phyloP scores from a whole-genome alignment of 1,140 invertebrate genomes.

The Steinernema feltiae region DNA sequence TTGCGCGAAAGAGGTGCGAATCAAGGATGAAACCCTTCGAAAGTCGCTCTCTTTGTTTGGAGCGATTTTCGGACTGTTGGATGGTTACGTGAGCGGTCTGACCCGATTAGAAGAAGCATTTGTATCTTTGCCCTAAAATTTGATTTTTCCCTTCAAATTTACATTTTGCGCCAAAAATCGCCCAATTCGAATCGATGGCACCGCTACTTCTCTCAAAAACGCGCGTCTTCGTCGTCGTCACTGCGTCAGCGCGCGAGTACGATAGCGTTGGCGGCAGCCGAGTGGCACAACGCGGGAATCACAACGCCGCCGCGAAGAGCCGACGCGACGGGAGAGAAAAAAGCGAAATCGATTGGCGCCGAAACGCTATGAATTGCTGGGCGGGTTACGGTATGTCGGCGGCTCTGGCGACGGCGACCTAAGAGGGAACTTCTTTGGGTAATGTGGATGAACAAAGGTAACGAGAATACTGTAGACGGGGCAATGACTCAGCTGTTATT shows the following conservation, averaged over 20 bases:
- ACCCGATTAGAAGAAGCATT: too few relatives aligned
- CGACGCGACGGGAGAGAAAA: neutral
- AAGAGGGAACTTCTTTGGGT: neutral
- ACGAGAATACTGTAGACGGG: too few relatives aligned
- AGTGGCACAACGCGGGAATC: neutral
- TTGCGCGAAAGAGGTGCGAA: neutral
- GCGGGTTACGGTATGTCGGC: neutral
- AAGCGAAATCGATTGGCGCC: constrained; percentile 6
- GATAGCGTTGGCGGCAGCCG: constrained; percentile 11
- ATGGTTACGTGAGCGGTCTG: too few relatives aligned
- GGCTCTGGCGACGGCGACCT: too few relatives aligned
- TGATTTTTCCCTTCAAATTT: too few relatives aligned
- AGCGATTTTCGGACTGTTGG: too few relatives aligned
- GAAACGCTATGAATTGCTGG: neutral
- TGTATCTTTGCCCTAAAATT: too few relatives aligned
- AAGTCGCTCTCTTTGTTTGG: too few relatives aligned
- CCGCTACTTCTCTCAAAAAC: neutral
- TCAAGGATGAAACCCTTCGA: too few relatives aligned
- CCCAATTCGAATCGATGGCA: neutral
- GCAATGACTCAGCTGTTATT: too few relatives aligned
- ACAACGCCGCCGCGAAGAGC: neutral
- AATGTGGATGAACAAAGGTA: neutral
- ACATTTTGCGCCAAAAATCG: too few relatives aligned
- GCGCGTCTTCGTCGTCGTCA: neutral
- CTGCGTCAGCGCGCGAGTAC: neutral